Conservation (phyloP, 2,797 vertebrate genomes). For the Bufotes viridis region DNA sequence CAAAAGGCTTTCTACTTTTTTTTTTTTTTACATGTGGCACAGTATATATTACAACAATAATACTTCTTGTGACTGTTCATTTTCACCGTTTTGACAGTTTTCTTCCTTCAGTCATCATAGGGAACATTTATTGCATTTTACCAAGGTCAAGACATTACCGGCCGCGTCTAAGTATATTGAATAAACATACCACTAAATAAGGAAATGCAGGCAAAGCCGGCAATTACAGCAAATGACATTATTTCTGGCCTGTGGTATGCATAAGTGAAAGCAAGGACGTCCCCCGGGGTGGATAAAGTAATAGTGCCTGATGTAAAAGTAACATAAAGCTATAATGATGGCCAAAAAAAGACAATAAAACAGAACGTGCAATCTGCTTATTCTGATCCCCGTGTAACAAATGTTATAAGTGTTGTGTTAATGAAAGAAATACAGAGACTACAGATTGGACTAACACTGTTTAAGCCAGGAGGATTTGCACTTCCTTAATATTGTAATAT, state of each 20-base stretch:
- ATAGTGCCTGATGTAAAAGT: constrained; percentile 16
- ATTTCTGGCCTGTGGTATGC: background rate
- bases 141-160: constrained; percentile 42
- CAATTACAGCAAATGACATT: constrained; percentile 28
- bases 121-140: constrained; percentile 23
- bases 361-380: background rate
- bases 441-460: background rate
- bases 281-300: constrained; percentile 19
- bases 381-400: constrained; percentile 11
- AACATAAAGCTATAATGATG: constrained; percentile 6
- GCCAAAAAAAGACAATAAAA: constrained; percentile 19
- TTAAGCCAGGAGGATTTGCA: constrained; percentile 38
- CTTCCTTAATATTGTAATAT: constrained; percentile 27
- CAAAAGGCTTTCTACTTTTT: background rate
- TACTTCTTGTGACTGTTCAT: constrained; percentile 37
- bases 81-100: constrained; percentile 43
- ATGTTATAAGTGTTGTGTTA: constrained; percentile 11
- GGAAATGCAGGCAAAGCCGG: constrained; percentile 23
- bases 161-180: constrained; percentile 4
- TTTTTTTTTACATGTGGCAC: constrained; percentile 38
- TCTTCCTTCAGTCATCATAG: constrained; percentile 9
- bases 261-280: constrained; percentile 17
- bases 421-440: constrained; percentile 35
- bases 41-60: constrained; percentile 59
- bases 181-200: constrained; percentile 38